phyloP scores from a whole-genome alignment of 2,113 vertebrate genomes.

The Hiodon alosoides region DNA sequence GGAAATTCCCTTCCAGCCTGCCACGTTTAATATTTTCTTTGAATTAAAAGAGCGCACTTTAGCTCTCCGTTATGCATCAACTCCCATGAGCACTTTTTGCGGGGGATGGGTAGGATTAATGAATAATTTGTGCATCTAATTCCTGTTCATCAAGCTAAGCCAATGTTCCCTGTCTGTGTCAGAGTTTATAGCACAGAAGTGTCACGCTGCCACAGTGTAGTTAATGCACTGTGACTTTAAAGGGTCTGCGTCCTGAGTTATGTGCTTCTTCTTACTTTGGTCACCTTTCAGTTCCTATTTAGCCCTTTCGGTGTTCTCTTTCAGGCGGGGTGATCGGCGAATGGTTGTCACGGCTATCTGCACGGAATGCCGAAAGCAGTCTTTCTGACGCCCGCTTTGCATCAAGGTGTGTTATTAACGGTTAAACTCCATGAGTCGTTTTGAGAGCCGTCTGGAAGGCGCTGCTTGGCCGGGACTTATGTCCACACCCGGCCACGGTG shows the following conservation, averaged over 20 bases:
- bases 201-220: not conserved
- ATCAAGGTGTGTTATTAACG: not conserved
- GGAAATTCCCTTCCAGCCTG: constrained; percentile 16
- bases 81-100: constrained; percentile 31
- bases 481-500: too few species aligned
- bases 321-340: not conserved
- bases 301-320: not conserved
- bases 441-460: not conserved
- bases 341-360: not conserved
- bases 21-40: constrained; percentile 37
- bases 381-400: not conserved
- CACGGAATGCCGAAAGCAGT: not conserved
- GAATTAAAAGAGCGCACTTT: constrained; percentile 33
- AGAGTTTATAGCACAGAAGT: not conserved
- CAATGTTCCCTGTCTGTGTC: constrained; percentile 18
- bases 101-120: constrained; percentile 23
- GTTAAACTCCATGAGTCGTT: not conserved
- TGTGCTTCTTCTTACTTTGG: not conserved
- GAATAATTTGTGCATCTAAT: constrained; percentile 42
- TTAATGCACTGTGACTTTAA: not conserved
- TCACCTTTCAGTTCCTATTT: not conserved
- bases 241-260: not conserved
- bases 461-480: too few species aligned
- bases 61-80: constrained; percentile 26
- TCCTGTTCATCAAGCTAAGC: constrained; percentile 24